Evolutionary conservation across 2,797 vertebrate species (phyloP).

Genomic region (Furcifer pardalis): DNA sequence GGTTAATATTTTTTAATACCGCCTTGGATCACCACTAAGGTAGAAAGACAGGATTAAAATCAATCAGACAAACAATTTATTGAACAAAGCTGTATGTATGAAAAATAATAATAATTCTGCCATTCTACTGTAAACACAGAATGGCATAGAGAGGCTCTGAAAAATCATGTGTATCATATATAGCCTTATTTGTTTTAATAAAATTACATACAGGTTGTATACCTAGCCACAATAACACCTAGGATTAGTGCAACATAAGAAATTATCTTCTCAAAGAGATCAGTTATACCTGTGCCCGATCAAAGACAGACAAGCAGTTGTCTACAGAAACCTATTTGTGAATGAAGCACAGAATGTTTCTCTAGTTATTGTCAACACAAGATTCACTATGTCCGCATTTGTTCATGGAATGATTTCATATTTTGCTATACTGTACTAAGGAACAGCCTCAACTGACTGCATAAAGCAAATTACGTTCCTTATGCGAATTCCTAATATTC

Average conservation of each 20-base stretch:
- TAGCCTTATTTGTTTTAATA: not conserved
- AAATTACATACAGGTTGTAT: not conserved
- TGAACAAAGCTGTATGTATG: too few species aligned
- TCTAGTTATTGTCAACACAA: not conserved
- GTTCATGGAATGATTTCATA: not conserved
- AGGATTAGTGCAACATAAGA: not conserved
- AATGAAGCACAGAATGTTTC: not conserved
- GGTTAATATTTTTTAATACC: too few species aligned
- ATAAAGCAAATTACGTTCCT: not conserved
- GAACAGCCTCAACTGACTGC: not conserved
- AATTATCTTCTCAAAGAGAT: not conserved
- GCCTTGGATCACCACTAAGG: too few species aligned
- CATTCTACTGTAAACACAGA: not conserved
- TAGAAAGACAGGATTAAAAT: too few species aligned
- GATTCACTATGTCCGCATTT: not conserved
- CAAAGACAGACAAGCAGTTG: not conserved
- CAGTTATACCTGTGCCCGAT: not conserved
- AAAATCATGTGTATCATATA: not conserved
- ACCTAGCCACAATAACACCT: not conserved
- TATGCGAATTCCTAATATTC: not conserved
- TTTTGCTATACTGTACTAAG: not conserved
- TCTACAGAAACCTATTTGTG: not conserved
- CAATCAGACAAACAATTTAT: too few species aligned
- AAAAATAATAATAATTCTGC: too few species aligned
- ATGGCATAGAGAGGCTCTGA: not conserved